Evolutionary conservation across 1,140 invertebrate species (phyloP), one percentile per base, ranked within the genome.

Genomic region (Brachionus sp.): DNA sequence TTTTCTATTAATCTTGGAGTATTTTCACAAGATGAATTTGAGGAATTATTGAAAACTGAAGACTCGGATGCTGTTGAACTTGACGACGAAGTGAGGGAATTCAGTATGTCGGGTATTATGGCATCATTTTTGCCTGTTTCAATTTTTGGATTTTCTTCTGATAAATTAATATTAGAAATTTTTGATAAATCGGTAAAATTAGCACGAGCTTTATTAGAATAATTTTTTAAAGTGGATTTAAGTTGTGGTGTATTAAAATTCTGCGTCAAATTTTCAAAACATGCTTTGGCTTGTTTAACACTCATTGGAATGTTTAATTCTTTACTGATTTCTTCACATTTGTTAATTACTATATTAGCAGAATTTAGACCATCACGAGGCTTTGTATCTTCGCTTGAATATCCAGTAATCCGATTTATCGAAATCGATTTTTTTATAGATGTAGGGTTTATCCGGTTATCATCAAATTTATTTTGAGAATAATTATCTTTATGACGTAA

Each of bases 261-360:
- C 4, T 23, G 35, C 12, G 44, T 42, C 10, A 80, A 19, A 33
- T 19, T 80, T 66, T 80, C 77, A 29, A 80, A 80, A 37, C 77
- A 80, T 12, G 62, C 50, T 19, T 44, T 39, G 35, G 77, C 77
- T 42, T 80, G 77, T 37, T 80, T 80, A 13, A 80, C 77, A 42
- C 50, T 62, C 50, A 80, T 42, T 12, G 77, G 62, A 42, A 57
- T 66, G 6, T 57, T 80, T 2, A 62, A 50, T 25, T 80, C 77
- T 46, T 75, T 75, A 25, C 70, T 75, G 12, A 75, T 46, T 12
- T 75, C 70, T 25, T 75, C 70, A 4, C 42, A 75, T 33, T 75
- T 75, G 16, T 75, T 75, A 13, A 75, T 44, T 6, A 75, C 5
- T 12, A 75, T 25, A 46, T 75, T 75, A 3, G 70, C 19, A n/a